Base-by-base conservation (phyloP, 2,113 vertebrate species). In the Cebus imitator region DNA sequence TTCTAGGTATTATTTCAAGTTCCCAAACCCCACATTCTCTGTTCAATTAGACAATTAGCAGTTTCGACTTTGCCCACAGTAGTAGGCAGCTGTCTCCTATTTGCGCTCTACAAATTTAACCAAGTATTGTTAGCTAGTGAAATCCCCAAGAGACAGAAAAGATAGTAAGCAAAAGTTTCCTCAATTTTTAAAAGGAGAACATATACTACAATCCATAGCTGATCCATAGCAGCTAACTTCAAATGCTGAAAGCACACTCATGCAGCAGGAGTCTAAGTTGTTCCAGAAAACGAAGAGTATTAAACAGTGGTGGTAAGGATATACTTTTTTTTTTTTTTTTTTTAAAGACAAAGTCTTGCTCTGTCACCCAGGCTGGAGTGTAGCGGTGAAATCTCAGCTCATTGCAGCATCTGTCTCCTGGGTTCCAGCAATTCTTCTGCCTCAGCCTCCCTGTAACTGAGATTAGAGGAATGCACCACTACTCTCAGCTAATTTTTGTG, bases 161-260 rank as follows among this genome's bases (percentile, higher is more conserved):
- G 45, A 52, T 6, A n/a, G 6, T n/a, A 94, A 94, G 21, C 27
- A 95, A 68, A 94, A 86, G 66, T 64, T 83, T 64, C 70, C 70
- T 92, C 25, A 40, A 45, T 25, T 79, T 81, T 93, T 92, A 87
- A 97, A 86, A 83, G 72, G 48, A 93, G 48, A 95, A 76, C 57
- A 96, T n/a, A 86, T 21, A 78, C 13, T 50, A 91, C 75, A 93
- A 94, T 89, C 61, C 76, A 55, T 2, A n/a, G 75, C 76, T 25
- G 35, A 96, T 83, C 86, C n/a, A 6, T 50, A 96, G 80, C 52
- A 86, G 57, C 57, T 88, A 73, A 72, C 82, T 93, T 96, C 64
- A 95, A 93, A 93, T 85, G 66, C 35, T 68, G 20, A 43, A 93
- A 94, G 82, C 66, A 25, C 88, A 86, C 40, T 96, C 73, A 25